Evolutionary conservation across 2,797 vertebrate genomes (phyloP).

Genomic region (Crenichthys baileyi): DNA sequence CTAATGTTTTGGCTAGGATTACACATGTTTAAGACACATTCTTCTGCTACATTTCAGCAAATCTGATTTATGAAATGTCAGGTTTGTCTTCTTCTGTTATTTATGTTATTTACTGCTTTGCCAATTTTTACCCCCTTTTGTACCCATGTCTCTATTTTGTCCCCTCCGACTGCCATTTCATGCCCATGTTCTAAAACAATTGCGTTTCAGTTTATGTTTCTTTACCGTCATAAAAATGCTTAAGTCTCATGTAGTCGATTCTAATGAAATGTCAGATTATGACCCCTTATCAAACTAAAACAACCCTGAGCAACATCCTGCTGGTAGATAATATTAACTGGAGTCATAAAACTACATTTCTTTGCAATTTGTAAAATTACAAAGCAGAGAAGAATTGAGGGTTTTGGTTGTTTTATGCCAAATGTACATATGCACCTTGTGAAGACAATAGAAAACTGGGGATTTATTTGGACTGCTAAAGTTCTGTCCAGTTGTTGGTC

Average conservation of each 20-base stretch:
- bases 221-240: neutral
- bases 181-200: neutral
- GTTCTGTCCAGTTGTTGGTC: neutral
- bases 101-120: neutral
- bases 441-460: neutral
- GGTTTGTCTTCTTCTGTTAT: neutral
- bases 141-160: neutral
- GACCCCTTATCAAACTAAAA: neutral
- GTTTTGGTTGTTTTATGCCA: neutral
- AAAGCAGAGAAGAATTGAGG: too few relatives aligned
- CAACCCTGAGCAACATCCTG: neutral
- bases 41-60: neutral
- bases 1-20: neutral
- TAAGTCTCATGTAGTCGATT: neutral
- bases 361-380: neutral
- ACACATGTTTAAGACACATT: neutral
- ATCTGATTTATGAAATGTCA: neutral
- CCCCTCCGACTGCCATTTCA: neutral
- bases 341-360: neutral
- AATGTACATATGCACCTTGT: neutral
- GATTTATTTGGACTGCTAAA: neutral
- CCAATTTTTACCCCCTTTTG: neutral
- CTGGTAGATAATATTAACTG: neutral
- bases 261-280: neutral
- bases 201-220: neutral